phyloP scores from a whole-genome alignment of 2,797 vertebrate genomes.

The Leptodactylus fallax region DNA sequence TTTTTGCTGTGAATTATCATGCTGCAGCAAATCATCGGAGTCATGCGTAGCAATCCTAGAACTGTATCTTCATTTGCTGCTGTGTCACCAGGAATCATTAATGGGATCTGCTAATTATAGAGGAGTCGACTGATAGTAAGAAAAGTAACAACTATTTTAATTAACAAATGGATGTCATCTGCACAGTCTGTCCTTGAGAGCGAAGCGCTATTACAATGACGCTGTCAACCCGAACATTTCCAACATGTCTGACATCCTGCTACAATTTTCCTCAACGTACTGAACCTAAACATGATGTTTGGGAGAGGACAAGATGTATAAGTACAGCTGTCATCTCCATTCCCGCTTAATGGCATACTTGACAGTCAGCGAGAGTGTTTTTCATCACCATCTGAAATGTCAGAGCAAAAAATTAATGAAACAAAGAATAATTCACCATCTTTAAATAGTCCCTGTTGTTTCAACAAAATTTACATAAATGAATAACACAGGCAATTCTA shows the following conservation, averaged over 20 bases:
- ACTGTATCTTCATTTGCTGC: background rate
- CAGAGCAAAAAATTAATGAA: constrained; percentile 31
- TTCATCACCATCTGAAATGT: constrained; percentile 57
- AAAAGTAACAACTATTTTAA: background rate
- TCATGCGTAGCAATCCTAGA: background rate
- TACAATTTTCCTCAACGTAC: constrained; percentile 33
- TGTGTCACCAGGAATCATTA: background rate
- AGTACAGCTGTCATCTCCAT: constrained; percentile 46
- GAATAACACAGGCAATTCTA: no score
- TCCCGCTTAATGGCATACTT: constrained; percentile 47
- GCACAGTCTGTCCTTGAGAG: background rate
- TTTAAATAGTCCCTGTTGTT: no score
- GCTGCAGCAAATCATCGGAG: no score
- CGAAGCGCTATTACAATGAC: background rate
- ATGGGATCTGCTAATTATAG: background rate
- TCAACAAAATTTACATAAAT: no score
- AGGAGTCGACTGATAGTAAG: background rate
- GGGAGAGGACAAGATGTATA: constrained; percentile 27
- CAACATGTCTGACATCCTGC: constrained; percentile 5
- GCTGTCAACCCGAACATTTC: background rate
- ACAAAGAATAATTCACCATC: constrained; percentile 47
- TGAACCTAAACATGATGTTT: constrained; percentile 26
- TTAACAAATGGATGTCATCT: background rate
- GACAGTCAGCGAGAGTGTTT: constrained; percentile 16
- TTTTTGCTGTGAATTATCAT: no score